These are phyloP conservation scores for Pyrochroa serraticornis DNA, from an alignment of 2,888 invertebrate species.

Conservation along the genomic window DNA sequence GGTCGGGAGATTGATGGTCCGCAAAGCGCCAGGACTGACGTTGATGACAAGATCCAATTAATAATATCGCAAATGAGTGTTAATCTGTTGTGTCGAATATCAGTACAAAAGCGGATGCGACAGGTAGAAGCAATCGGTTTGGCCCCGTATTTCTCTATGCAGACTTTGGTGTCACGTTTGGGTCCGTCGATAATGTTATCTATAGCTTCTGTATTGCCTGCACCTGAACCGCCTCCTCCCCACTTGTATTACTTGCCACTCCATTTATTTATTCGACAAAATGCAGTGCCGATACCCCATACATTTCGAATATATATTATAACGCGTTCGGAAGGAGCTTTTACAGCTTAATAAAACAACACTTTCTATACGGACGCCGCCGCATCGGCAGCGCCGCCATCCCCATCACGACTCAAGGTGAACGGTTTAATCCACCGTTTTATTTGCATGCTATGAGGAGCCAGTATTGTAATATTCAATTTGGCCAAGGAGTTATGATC, in stretches of 20 bases:
- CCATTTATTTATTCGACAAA: constrained; percentile 42
- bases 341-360: constrained; percentile 43
- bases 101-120: constrained; percentile 36
- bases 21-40: constrained; percentile 42
- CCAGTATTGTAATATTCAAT: constrained; percentile 25
- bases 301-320: constrained; percentile 41
- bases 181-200: constrained; percentile 50
- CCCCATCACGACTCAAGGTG: constrained; percentile 10
- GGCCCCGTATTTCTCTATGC: too few species aligned
- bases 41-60: constrained; percentile 47
- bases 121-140: not conserved
- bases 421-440: constrained; percentile 26
- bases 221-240: constrained; percentile 33
- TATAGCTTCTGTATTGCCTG: constrained; percentile 42
- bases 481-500: constrained; percentile 21
- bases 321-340: constrained; percentile 38
- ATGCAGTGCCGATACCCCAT: constrained; percentile 44
- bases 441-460: constrained; percentile 21
- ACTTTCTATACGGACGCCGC: constrained; percentile 20
- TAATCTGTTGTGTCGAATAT: constrained; percentile 41
- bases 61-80: constrained; percentile 41
- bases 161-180: constrained; percentile 32
- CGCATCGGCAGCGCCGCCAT: not conserved
- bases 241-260: constrained; percentile 41
- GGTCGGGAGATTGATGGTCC: constrained; percentile 40